phyloP scores from a whole-genome alignment of 2,888 invertebrate species.

The Nysson spinosus region DNA sequence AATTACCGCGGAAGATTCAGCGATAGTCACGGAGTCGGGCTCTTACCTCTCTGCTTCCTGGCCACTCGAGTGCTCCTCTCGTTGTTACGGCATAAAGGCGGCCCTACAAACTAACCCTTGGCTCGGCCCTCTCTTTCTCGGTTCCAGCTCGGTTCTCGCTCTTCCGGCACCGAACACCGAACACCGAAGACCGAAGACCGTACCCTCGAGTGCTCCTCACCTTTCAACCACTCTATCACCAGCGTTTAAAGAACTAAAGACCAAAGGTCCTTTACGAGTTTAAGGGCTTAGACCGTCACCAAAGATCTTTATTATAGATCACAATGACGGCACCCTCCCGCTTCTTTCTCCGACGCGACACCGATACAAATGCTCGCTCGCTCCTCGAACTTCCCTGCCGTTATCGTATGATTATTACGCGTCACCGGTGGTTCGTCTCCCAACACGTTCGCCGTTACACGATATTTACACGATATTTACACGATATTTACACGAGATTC shows the following conservation, averaged over 20 bases:
- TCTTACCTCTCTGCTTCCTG: slow-evolving; percentile 61
- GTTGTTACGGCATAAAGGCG: slow-evolving; percentile 66
- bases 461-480: no score
- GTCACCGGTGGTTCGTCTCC: no score
- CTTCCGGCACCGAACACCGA: slow-evolving; percentile 63
- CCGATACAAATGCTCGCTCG: no score
- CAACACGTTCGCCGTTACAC: no score
- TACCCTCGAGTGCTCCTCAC: slow-evolving; percentile 71
- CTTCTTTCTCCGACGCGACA: no score
- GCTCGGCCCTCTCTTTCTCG: slow-evolving; percentile 45
- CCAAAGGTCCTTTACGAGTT: slow-evolving; percentile 70
- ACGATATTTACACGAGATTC: no score
- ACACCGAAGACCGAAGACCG: no score
- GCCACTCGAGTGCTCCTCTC: slow-evolving; percentile 66
- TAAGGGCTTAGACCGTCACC: slow-evolving; percentile 49
- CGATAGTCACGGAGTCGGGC: slow-evolving; percentile 77
- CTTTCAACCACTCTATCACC: slow-evolving; percentile 77
- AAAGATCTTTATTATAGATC: slow-evolving; percentile 52
- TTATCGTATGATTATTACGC: no score
- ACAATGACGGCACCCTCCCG: slow-evolving; percentile 29
- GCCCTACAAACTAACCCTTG: slow-evolving; percentile 50
- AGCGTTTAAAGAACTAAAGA: slow-evolving; percentile 77
- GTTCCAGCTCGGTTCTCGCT: no score
- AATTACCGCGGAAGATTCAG: slow-evolving; percentile 74
- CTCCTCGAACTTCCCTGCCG: no score